Evolutionary conservation across 2,888 invertebrate species (phyloP), one percentile per base, ranked within the genome.

Genomic region (Erebia ligea): DNA sequence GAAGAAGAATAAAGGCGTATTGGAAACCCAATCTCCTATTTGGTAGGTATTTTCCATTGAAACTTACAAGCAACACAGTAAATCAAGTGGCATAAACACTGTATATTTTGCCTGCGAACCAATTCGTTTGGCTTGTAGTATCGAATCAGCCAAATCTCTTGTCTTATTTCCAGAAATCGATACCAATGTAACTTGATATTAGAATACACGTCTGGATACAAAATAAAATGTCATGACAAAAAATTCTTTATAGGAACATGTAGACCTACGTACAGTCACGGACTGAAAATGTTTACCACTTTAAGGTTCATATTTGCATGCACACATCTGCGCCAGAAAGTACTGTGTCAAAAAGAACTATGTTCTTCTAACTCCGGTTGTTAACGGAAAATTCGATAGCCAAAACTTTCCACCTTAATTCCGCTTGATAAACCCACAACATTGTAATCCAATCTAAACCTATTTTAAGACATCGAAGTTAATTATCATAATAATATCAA

Each of bases 41-140:
- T 45, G 6, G n/a, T 59, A 45, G 61, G 42, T 45, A 64, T 17
- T 50, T 59, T 45, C 61, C 19, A 11, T 42, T 45, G 11, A 10
- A 59, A 59, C 34, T 17, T n/a, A 59, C 61, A 11, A 61, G 9
- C 45, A 19, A 17, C 42, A 13, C 45, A 45, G 42, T 61, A 61
- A 45, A 45, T 61, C 61, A 45, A 42, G 42, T 45, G 61, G 45
- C 8, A 19, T 62, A 48, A 21, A 45, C 45, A 62, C 45, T 25
- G 42, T 62, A 62, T 62, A 62, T 62, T 62, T 48, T 48, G 62
- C 48, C 62, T 45, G 62, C 45, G 19, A 48, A 45, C 45, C 48
- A 48, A 62, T 48, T 48, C 13, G 62, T 48, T 62, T 21, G 3
- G 13, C 45, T 42, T 45, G 61, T 48, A 21, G 21, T 45, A 15